Percentiles rank a stretch among this genome's conserved stretches.
These are phyloP conservation scores for Lontra canadensis DNA, from an alignment of 2,113 vertebrate genomes.

Conservation along the genomic window DNA sequence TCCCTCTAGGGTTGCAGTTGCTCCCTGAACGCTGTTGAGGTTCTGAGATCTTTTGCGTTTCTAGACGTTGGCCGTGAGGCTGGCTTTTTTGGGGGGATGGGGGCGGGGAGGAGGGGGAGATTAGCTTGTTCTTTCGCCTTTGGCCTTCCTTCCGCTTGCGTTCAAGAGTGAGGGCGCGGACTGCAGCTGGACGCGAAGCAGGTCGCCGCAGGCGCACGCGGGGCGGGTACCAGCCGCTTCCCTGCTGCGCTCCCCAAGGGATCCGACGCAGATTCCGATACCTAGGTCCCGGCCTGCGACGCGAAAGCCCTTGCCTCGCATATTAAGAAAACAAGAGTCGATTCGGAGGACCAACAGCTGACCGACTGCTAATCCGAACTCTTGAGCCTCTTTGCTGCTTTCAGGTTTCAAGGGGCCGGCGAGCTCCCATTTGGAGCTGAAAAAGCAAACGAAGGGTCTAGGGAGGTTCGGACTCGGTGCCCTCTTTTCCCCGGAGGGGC, in stretches of 20 bases:
- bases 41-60: background rate
- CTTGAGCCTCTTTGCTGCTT: background rate
- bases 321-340: background rate
- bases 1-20: background rate
- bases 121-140: background rate
- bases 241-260: accelerated
- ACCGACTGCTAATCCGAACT: background rate
- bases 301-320: background rate
- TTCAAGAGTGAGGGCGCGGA: accelerated
- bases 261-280: background rate
- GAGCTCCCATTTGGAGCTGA: no score
- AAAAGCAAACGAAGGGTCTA: background rate
- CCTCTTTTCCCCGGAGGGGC: background rate
- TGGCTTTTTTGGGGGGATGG: background rate
- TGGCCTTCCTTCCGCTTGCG: background rate
- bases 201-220: accelerated
- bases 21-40: background rate
- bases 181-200: accelerated
- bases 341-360: background rate
- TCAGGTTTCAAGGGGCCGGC: background rate
- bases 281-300: accelerated
- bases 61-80: background rate
- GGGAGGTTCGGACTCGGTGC: background rate
- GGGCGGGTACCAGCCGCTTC: background rate
- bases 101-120: accelerated